Base-by-base conservation (phyloP, 2,888 invertebrate species). In the Diadromus collaris region DNA sequence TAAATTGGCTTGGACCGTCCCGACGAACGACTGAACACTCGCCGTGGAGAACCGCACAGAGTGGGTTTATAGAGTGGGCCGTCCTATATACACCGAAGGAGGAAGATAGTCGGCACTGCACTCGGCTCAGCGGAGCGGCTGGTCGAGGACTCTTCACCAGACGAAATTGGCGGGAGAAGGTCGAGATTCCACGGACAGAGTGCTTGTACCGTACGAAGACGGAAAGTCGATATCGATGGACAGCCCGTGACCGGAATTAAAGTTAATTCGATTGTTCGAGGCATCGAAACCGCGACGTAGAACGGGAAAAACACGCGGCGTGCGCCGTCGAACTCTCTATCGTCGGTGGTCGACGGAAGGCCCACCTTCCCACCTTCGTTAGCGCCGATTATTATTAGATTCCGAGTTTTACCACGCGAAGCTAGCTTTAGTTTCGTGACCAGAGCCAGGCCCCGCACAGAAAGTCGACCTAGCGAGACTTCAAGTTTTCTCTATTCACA, bases 241-340 rank as follows among this genome's bases (percentile, higher is more conserved):
- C 81, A 82, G 82, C 81, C 79, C 82, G 82, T 85, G 85, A 86
- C 82, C 84, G 72, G 73, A 79, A 85, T 86, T 86, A 85, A 86
- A 85, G 85, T 84, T 85, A 86, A 86, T 85, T 82, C 85, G 82
- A 86, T 87, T 86, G 75, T 74, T 65, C 73, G 32, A 80, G 65
- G 44, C 44, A 68, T n/a, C 29, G 60, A 46, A 48, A 38, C 34
- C 56, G 24, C 63, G 38, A 32, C 48, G 51, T 16, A 60, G 60
- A 48, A 58, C 29, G 32, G 61, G 21, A 27, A 73, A 60, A 68
- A 77, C 27, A 68, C 44, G 44, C 46, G 29, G 19, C 54, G 51
- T 16, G 58, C 38, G 34, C 51, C 46, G 58, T n/a, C 13, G 63
- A 65, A 71, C 41, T 64, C 51, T 51, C 68, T 21, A 19, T n/a